A percentile compares a stretch with the other conserved stretches of the same genome.
Conservation (phyloP, 2,797 vertebrate species). For the Philypnodon macrostomus region DNA sequence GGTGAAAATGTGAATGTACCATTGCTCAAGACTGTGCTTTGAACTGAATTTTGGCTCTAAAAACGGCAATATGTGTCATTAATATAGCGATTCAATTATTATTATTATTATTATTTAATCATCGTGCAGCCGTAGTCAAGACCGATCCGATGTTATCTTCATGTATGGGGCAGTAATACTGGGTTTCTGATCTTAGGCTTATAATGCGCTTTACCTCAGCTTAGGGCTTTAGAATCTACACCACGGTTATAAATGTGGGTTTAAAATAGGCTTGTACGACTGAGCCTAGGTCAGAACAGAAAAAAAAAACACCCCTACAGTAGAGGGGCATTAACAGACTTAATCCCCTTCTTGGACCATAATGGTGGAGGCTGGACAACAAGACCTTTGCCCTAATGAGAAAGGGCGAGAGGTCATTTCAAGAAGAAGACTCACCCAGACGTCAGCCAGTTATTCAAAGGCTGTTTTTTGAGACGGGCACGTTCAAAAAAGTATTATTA, state of each 20-base stretch:
- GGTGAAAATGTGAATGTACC: constrained; percentile 17
- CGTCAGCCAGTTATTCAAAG: not conserved
- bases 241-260: constrained; percentile 12
- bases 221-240: constrained; percentile 22
- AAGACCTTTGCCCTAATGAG: constrained; percentile 36
- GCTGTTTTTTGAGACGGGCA: not conserved
- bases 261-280: constrained; percentile 11
- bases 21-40: no score
- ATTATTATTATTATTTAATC: no score
- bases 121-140: no score
- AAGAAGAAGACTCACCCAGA: constrained; percentile 28
- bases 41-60: no score
- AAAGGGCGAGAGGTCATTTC: not conserved
- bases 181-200: constrained; percentile 34
- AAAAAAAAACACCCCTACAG: constrained; percentile 16
- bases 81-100: no score
- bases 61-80: no score
- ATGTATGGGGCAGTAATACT: constrained; percentile 8
- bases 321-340: constrained; percentile 24
- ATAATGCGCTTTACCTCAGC: constrained; percentile 31
- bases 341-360: constrained; percentile 31
- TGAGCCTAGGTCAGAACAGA: not conserved
- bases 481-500: no score
- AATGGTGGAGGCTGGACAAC: constrained; percentile 17
- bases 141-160: constrained; percentile 30